These are phyloP conservation scores for Notodromas monacha DNA, from an alignment of 2,888 invertebrate species.

Conservation along the genomic window DNA sequence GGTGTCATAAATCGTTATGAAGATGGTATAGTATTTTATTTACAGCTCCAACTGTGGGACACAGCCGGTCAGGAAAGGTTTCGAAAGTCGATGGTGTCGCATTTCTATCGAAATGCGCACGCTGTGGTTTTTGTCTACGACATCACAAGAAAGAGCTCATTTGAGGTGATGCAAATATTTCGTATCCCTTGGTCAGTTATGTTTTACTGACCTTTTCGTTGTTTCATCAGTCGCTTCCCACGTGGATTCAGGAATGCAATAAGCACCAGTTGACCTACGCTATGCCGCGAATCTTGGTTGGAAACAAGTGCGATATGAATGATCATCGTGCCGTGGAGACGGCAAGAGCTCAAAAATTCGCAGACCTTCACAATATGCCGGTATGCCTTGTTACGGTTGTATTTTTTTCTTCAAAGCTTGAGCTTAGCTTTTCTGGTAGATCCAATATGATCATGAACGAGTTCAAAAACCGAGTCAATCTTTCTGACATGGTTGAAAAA, in stretches of 20 bases:
- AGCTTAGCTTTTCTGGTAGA: too few relatives aligned
- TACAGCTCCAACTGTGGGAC: constrained; percentile 32
- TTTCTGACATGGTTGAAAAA: too few relatives aligned
- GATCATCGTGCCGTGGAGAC: constrained; percentile 28
- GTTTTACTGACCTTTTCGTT: constrained; percentile 2
- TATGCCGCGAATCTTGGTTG: constrained; percentile 37
- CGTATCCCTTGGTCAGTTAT: background rate
- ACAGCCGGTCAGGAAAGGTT: constrained; percentile 51
- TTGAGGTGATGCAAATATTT: constrained; percentile 18
- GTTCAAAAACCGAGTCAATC: too few relatives aligned
- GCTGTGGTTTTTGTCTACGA: constrained; percentile 60
- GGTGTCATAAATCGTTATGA: too few relatives aligned
- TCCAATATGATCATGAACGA: too few relatives aligned
- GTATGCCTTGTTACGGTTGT: constrained; percentile 16
- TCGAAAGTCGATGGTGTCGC: constrained; percentile 42
- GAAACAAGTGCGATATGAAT: constrained; percentile 41
- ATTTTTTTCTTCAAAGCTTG: constrained; percentile 2
- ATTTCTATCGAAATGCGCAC: constrained; percentile 47
- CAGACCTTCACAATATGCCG: constrained; percentile 36
- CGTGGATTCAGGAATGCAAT: constrained; percentile 43
- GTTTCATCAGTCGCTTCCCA: constrained; percentile 23
- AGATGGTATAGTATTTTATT: too few relatives aligned
- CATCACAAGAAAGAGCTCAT: constrained; percentile 26
- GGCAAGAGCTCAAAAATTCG: constrained; percentile 33
- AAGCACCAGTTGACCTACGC: constrained; percentile 25